A percentile compares a stretch with the other conserved stretches of the same genome.
Evolutionary conservation across 2,797 vertebrate species (phyloP).

Genomic region (Gallinago nigripennis): DNA sequence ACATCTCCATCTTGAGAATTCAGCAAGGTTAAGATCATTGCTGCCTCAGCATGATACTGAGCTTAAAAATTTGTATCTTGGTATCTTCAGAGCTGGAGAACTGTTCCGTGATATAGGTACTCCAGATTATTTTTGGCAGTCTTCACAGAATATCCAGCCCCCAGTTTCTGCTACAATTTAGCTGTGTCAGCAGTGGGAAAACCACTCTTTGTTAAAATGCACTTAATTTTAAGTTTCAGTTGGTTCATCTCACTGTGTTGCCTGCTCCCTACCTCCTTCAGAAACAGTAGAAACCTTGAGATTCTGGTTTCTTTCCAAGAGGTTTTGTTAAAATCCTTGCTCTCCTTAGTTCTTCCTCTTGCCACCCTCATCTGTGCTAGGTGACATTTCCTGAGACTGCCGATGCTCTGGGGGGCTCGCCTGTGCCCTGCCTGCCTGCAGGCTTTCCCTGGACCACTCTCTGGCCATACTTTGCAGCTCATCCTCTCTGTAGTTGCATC

Average conservation of each 20-base stretch:
- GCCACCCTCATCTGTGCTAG: not conserved
- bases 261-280: not conserved
- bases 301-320: not conserved
- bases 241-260: not conserved
- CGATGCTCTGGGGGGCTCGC: accelerated
- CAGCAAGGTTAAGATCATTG: not conserved
- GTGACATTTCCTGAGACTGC: not conserved
- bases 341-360: not conserved
- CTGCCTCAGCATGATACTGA: not conserved
- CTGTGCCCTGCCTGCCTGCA: not conserved
- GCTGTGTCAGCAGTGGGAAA: not conserved
- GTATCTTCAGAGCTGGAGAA: not conserved
- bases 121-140: not conserved
- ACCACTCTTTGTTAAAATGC: not conserved
- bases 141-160: not conserved
- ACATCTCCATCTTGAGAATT: not conserved
- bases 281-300: not conserved
- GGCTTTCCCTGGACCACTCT: not conserved
- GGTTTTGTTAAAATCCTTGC: not conserved
- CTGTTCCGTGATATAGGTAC: not conserved
- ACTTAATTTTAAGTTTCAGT: not conserved
- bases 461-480: not conserved
- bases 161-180: not conserved
- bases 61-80: not conserved
- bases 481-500: not conserved